Evolutionary conservation across 2,113 vertebrate genomes (phyloP).

Genomic region (Stictonetta naevosa): DNA sequence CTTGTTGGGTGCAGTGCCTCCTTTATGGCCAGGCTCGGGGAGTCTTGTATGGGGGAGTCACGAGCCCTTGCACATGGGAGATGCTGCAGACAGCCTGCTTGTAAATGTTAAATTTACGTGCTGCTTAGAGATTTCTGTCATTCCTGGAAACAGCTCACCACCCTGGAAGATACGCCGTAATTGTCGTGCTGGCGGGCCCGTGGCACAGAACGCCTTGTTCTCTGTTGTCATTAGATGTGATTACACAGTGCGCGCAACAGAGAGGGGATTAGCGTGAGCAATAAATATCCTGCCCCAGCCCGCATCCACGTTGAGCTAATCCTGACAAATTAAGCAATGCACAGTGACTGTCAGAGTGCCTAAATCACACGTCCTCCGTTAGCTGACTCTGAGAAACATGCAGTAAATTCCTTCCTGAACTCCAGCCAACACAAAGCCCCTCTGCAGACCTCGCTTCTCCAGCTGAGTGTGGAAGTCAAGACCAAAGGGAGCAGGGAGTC

Average conservation of each 20-base stretch:
- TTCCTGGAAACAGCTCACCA: neutral
- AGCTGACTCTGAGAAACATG: neutral
- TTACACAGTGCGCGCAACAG: neutral
- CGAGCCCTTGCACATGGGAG: neutral
- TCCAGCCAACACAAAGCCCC: neutral
- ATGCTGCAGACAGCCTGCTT: neutral
- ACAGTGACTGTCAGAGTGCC: neutral
- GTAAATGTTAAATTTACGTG: neutral
- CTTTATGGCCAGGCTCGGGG: neutral
- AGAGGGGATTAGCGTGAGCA: neutral
- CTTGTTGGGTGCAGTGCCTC: neutral
- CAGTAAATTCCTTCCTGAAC: neutral
- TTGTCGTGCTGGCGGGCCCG: neutral
- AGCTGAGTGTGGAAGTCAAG: neutral
- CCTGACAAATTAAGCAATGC: neutral
- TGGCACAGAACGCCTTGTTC: neutral
- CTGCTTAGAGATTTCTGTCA: neutral
- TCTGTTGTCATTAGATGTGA: neutral
- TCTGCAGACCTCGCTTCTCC: neutral
- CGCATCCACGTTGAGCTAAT: neutral
- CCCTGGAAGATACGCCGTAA: fast-evolving
- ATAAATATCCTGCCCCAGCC: neutral
- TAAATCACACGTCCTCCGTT: neutral
- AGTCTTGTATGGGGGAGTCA: fast-evolving
- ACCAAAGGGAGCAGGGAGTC: neutral